These are phyloP conservation scores for Phyllotreta striolata DNA, from an alignment of 2,888 invertebrate species.

Conservation along the genomic window DNA sequence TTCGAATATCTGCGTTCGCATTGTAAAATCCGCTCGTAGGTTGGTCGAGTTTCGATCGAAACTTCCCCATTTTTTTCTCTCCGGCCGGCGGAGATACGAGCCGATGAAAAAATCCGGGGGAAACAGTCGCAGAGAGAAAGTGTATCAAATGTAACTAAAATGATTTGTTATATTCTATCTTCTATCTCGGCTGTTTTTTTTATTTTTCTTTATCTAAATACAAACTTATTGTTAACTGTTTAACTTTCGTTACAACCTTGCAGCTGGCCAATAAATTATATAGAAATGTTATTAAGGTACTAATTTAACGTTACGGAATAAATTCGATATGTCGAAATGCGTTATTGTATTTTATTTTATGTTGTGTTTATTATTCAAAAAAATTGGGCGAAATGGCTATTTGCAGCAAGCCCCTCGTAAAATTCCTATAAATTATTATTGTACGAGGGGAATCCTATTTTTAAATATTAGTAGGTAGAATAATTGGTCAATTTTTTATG, in stretches of 20 bases:
- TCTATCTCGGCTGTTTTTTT: background rate
- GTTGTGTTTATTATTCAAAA: background rate
- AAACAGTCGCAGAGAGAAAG: slow-evolving; percentile 14
- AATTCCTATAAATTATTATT: too few relatives aligned
- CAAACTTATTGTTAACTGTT: slow-evolving; percentile 11
- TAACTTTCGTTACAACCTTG: slow-evolving; percentile 13
- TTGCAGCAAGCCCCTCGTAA: too few relatives aligned
- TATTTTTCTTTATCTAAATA: background rate
- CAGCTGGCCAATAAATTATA: slow-evolving; percentile 23
- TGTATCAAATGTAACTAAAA: slow-evolving; percentile 13
- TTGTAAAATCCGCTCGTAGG: slow-evolving; percentile 32
- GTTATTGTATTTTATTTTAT: slow-evolving; percentile 9
- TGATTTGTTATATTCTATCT: slow-evolving; percentile 11
- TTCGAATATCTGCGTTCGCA: slow-evolving; percentile 40
- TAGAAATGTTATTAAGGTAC: slow-evolving; percentile 13
- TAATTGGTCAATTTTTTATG: too few relatives aligned
- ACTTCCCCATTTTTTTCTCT: too few relatives aligned
- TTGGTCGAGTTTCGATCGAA: background rate
- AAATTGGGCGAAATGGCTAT: too few relatives aligned
- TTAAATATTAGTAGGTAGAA: too few relatives aligned
- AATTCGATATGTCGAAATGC: slow-evolving; percentile 14
- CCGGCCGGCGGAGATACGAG: slow-evolving; percentile 1
- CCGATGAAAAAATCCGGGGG: background rate
- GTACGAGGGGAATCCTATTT: too few relatives aligned
- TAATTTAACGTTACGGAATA: slow-evolving; percentile 12